Percentiles rank a stretch among this genome's conserved stretches.
phyloP scores from a whole-genome alignment of 2,113 vertebrate genomes.

The Leiothrix lutea region DNA sequence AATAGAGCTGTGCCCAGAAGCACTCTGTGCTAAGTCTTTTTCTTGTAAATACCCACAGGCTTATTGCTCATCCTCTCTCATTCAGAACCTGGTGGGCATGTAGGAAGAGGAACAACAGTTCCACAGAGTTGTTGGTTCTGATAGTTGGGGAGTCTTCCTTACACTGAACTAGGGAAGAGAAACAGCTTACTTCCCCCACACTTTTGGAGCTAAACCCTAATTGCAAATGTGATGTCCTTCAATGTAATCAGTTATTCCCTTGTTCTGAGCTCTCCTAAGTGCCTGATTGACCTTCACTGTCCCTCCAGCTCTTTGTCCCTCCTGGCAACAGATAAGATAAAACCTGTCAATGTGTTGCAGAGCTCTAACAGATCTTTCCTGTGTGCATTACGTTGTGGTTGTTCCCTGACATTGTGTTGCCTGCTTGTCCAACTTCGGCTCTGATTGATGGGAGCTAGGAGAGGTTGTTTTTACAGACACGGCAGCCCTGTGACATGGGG shows the following conservation, averaged over 20 bases:
- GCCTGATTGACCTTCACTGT: conserved; percentile 23
- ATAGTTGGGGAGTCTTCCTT: not conserved
- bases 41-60: conserved; percentile 37
- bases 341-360: conserved; percentile 32
- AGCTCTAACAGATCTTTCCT: conserved; percentile 33
- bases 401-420: conserved; percentile 19
- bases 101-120: not conserved
- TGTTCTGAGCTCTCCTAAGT: not conserved
- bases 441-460: not conserved
- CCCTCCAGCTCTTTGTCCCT: conserved; percentile 31
- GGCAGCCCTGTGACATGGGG: not conserved
- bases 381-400: not conserved
- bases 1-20: conserved; percentile 30
- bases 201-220: not conserved
- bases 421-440: not conserved
- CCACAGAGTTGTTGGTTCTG: not conserved
- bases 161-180: not conserved
- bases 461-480: not conserved
- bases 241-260: conserved; percentile 17
- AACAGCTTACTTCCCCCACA: not conserved
- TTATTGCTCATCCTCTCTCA: not conserved
- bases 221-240: not conserved
- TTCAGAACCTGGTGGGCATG: not conserved
- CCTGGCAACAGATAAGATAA: conserved; percentile 55
- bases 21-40: conserved; percentile 19